These are phyloP conservation scores for Acanthochromis polyacanthus DNA, from an alignment of 2,113 vertebrate species.

Conservation along the genomic window DNA sequence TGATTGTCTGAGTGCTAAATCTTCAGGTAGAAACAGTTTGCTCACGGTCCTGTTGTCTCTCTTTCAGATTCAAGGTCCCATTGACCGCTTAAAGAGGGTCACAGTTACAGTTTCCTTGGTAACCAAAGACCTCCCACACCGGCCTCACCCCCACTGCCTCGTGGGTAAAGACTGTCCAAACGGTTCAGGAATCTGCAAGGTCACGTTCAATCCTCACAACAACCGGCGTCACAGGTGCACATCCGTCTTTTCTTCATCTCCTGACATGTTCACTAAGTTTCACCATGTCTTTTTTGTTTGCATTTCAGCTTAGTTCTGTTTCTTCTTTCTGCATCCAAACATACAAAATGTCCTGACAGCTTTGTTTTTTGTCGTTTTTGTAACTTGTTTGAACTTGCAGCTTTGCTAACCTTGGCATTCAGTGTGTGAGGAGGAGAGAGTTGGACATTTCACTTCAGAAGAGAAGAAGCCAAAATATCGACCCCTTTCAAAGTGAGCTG, in stretches of 20 bases:
- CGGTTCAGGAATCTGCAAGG: conserved; percentile 86
- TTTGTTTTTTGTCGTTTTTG: not conserved
- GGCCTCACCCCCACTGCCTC: conserved; percentile 94
- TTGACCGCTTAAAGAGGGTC: conserved; percentile 84
- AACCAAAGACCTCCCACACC: conserved; percentile 92
- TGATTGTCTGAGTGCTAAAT: too few relatives aligned
- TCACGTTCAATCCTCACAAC: conserved; percentile 86
- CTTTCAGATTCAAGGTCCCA: conserved; percentile 83
- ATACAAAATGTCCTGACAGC: not conserved
- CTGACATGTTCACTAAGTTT: not conserved
- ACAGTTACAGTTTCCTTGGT: conserved; percentile 90
- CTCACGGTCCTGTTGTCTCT: not conserved
- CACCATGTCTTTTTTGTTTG: not conserved
- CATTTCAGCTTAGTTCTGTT: not conserved
- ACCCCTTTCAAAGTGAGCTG: conserved; percentile 91
- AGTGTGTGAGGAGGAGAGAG: conserved; percentile 94
- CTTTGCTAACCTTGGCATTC: conserved; percentile 94
- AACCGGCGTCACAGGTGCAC: conserved; percentile 88
- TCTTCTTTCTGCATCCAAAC: too few relatives aligned
- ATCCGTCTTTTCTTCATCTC: not conserved
- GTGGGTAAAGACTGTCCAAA: conserved; percentile 94
- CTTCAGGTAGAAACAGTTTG: too few relatives aligned
- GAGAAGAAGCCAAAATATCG: conserved; percentile 90
- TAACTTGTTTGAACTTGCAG: conserved; percentile 63
- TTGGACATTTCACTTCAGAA: conserved; percentile 89